A percentile compares a stretch with the other conserved stretches of the same genome.
phyloP scores from a whole-genome alignment of 2,888 invertebrate species.

The Dasysyrphus albostriatus region DNA sequence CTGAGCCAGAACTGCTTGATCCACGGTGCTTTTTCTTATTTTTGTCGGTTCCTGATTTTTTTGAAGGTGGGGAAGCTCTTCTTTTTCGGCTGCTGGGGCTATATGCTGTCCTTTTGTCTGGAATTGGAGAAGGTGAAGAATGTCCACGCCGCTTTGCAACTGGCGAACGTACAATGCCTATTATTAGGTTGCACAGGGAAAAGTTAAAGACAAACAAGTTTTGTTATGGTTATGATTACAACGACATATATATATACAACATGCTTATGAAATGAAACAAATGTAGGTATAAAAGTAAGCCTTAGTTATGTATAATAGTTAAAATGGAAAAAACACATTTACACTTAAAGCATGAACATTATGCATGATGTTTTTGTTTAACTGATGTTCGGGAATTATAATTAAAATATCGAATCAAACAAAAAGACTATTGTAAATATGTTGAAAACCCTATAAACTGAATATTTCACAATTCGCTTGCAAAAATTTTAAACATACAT shows the following conservation, averaged over 20 bases:
- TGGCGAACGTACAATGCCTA: constrained; percentile 79
- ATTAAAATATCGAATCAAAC: too few relatives aligned
- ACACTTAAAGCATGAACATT: too few relatives aligned
- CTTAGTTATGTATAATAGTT: too few relatives aligned
- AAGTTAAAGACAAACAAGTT: neutral
- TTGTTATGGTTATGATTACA: constrained; percentile 25
- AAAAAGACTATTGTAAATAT: too few relatives aligned
- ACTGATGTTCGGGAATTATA: too few relatives aligned
- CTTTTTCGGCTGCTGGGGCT: constrained; percentile 82
- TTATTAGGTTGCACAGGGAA: constrained; percentile 31
- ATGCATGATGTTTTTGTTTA: too few relatives aligned
- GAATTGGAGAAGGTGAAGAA: constrained; percentile 79
- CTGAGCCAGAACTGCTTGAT: constrained; percentile 83
- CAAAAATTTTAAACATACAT: too few relatives aligned
- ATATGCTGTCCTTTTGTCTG: constrained; percentile 79
- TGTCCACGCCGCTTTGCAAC: constrained; percentile 78
- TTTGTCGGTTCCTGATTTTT: constrained; percentile 78
- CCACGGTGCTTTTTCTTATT: constrained; percentile 79
- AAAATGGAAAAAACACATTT: too few relatives aligned
- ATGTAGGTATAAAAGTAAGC: too few relatives aligned
- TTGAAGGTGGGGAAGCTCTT: constrained; percentile 79
- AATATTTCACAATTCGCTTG: too few relatives aligned
- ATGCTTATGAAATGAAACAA: neutral
- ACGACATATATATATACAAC: neutral
- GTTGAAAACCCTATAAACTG: too few relatives aligned